Percentiles rank a stretch among this genome's conserved stretches.
Conservation (phyloP, 2,113 vertebrate species). For the Apteryx mantelli region DNA sequence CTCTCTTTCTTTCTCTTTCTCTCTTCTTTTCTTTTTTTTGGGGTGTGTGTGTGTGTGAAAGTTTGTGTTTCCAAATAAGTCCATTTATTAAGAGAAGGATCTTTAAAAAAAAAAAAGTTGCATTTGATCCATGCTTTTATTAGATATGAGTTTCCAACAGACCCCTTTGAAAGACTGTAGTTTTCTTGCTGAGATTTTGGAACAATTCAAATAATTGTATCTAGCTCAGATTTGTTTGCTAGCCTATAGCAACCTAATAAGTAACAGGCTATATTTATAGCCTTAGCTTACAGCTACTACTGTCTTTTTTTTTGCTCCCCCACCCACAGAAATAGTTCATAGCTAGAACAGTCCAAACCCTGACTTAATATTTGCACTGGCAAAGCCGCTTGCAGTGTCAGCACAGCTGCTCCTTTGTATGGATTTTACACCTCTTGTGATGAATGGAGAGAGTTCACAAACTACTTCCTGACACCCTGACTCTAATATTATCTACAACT, state of each 20-base stretch:
- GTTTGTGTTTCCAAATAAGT: background rate
- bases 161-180: background rate
- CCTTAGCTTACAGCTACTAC: background rate
- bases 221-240: background rate
- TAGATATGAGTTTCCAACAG: background rate
- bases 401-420: background rate
- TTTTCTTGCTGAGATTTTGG: background rate
- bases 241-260: background rate
- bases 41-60: no score
- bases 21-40: background rate
- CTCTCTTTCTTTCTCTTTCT: no score
- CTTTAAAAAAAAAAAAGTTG: background rate
- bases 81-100: background rate
- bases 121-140: background rate
- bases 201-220: background rate
- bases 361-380: background rate
- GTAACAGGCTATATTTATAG: background rate
- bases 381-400: background rate
- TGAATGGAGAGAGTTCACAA: background rate
- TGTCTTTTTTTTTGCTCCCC: background rate
- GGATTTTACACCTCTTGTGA: background rate
- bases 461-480: background rate
- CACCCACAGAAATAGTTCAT: background rate
- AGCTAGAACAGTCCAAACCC: background rate
- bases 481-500: background rate